A percentile compares a stretch with the other conserved stretches of the same genome.
phyloP scores from a whole-genome alignment of 2,113 vertebrate genomes.

The Saguinus imperator region DNA sequence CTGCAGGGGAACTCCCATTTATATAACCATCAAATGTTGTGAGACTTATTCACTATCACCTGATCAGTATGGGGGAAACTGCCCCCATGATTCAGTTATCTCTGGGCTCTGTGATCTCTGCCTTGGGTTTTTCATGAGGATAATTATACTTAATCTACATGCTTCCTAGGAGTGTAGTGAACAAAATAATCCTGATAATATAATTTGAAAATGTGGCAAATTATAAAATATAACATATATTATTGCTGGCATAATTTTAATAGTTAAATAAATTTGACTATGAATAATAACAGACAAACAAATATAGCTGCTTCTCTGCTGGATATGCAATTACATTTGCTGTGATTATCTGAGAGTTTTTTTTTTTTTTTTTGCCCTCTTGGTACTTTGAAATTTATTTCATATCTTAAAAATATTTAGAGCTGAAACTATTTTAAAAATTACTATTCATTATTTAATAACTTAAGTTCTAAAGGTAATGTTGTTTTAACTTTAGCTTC shows the following conservation, averaged over 20 bases:
- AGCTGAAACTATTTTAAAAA: not conserved
- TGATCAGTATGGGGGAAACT: too few species aligned
- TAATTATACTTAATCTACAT: not conserved
- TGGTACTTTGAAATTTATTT: not conserved
- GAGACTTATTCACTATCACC: too few species aligned
- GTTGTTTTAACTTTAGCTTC: conserved; percentile 30
- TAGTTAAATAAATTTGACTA: conserved; percentile 40
- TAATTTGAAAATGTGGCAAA: conserved; percentile 4
- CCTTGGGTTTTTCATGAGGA: not conserved
- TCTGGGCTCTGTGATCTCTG: not conserved
- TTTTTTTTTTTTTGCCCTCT: not conserved
- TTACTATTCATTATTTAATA: not conserved
- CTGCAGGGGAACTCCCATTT: too few species aligned
- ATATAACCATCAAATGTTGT: too few species aligned
- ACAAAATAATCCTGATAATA: not conserved
- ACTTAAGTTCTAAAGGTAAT: conserved; percentile 35
- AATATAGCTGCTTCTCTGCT: not conserved
- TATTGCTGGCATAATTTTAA: not conserved
- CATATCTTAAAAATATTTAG: conserved; percentile 22
- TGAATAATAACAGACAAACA: not conserved
- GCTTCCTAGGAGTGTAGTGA: not conserved
- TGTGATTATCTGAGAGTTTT: not conserved
- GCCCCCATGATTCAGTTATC: too few species aligned
- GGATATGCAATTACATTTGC: not conserved
- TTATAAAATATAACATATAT: conserved; percentile 7